Evolutionary conservation across 1,140 invertebrate genomes (phyloP).

Genomic region (Macrotrachela quadricornifera): DNA sequence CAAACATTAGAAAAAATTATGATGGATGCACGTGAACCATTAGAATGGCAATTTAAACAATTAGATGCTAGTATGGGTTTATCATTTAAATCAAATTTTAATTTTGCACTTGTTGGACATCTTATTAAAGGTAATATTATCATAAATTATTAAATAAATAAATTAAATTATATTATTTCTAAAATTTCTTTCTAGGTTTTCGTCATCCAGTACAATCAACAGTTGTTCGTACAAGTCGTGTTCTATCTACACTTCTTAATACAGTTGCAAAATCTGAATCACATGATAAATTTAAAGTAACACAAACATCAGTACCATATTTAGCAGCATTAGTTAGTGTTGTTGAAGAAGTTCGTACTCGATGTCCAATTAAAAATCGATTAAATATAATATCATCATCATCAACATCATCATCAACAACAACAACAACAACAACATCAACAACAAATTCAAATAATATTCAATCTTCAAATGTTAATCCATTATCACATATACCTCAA

Average conservation of each 20-base stretch:
- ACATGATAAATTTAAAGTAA: constrained; percentile 77
- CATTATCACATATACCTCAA: too few species aligned
- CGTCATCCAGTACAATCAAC: constrained; percentile 73
- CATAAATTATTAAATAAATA: too few species aligned
- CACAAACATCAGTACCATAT: constrained; percentile 69
- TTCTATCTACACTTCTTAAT: constrained; percentile 62
- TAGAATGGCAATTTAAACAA: constrained; percentile 96
- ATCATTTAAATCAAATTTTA: constrained; percentile 66
- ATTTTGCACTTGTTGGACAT: constrained; percentile 90
- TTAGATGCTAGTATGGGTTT: constrained; percentile 80
- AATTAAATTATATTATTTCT: too few species aligned
- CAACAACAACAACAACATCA: too few species aligned
- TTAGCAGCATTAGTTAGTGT: constrained; percentile 78
- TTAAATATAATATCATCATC: background rate
- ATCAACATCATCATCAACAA: background rate
- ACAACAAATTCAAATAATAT: too few species aligned
- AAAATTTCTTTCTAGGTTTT: constrained; percentile 35
- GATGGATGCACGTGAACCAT: constrained; percentile 77
- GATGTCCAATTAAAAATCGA: constrained; percentile 73
- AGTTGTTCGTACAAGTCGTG: constrained; percentile 66
- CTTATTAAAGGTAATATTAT: constrained; percentile 56
- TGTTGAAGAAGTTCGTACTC: constrained; percentile 78
- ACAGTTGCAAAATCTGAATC: constrained; percentile 64
- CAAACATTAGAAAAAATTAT: constrained; percentile 66
- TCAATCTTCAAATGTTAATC: too few species aligned